Conservation (phyloP, 2,797 vertebrate species). For the Microtus obscurus region DNA sequence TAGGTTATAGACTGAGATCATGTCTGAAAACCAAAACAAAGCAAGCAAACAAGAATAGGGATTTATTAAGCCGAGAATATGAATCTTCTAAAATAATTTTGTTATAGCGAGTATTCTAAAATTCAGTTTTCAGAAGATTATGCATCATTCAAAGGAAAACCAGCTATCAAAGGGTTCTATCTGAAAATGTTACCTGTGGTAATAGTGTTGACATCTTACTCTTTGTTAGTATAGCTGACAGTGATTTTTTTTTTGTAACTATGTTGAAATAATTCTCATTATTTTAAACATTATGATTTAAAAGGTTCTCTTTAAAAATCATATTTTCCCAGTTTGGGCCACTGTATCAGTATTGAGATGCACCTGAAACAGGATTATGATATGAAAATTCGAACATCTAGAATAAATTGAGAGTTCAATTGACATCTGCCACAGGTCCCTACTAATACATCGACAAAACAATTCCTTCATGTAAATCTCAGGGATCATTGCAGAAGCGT, state of each 20-base stretch:
- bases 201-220: not conserved
- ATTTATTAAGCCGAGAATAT: slow-evolving; percentile 4
- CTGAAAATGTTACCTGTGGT: not conserved
- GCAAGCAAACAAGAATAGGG: not conserved
- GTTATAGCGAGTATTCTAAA: not conserved
- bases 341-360: not conserved
- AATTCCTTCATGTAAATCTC: not conserved
- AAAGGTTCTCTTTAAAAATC: not conserved
- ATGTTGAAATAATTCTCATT: not conserved
- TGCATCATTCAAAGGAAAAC: not conserved
- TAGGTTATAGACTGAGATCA: not conserved
- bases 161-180: not conserved
- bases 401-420: slow-evolving; percentile 1
- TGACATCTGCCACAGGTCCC: not conserved
- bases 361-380: not conserved
- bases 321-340: not conserved
- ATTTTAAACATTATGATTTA: slow-evolving; percentile 7
- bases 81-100: not conserved
- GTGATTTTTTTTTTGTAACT: not conserved
- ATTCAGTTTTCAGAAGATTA: slow-evolving; percentile 4
- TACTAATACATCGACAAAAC: not conserved
- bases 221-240: not conserved
- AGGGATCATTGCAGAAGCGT: not conserved
- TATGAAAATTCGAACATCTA: not conserved
- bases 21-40: not conserved